Evolutionary conservation across 2,888 invertebrate genomes (phyloP), one percentile per base, ranked within the genome.

Genomic region (Sthenelais limicola): DNA sequence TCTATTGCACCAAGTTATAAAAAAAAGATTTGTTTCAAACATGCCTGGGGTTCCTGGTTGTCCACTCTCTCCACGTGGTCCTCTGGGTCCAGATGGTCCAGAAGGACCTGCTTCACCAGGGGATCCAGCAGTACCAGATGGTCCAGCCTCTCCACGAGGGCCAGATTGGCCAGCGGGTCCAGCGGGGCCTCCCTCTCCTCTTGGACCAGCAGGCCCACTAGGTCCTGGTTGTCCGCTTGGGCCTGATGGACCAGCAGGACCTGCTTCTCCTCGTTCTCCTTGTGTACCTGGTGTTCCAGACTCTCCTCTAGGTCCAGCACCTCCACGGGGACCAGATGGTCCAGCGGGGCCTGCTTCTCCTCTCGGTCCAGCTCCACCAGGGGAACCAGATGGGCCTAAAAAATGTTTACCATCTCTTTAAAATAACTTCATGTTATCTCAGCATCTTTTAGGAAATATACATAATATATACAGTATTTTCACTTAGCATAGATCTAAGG

Each of bases 31-130:
- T n/a, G n/a, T n/a, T n/a, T n/a, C n/a, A 5, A 15, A 5, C 12
- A 26, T n/a, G 52, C 73, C 43, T 33, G 7, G n/a, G 49, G 26
- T 30, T 58, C 72, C 51, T 7, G 62, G 62, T 49, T 30, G 32
- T 38, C 73, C 71, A 26, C 35, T 51, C 18, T 58, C 68, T 48
- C 78, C 76, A 54, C 74, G 38, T 15, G 43, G 32, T 43, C 79
- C 80, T 38, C 35, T 26, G 3, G 68, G 52, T 28, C 80, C 76
- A 47, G 51, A 38, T 32, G 49, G 58, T 43, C 78, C 62, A 35
- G 62, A 21, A 58, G 79, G 75, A 43, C 82, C 81, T 33, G 79
- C 49, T 9, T 74, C 74, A 68, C 83, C 78, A 26, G 28, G 77
- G 30, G 52, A n/a, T 56, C 77, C 77, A 32, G 52, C 73, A 32